Base-by-base conservation (phyloP, 2,797 vertebrate genomes). In the Gobio occitaniae region DNA sequence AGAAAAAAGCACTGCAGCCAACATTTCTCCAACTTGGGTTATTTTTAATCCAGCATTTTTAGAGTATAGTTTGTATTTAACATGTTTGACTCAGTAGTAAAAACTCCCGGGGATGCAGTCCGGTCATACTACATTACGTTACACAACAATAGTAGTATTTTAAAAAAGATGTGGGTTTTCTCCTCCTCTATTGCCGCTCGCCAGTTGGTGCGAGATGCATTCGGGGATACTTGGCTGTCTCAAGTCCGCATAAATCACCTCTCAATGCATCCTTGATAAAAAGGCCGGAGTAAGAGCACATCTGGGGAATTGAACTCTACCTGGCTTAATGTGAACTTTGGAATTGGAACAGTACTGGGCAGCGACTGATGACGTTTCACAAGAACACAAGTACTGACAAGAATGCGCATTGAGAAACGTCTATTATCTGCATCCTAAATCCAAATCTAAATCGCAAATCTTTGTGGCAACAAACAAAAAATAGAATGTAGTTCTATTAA, bases 171-270 rank as follows among this genome's bases (percentile, higher is more conserved):
- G 59, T 29, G 12, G 25, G 59, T 29, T 63, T 63, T 29, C n/a
- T 13, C n/a, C n/a, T 29, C 9, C 10, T 11, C 6, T 8, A 6
- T 61, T 61, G n/a, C 21, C 0, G 0, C 25, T 29, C 1, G 2
- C 11, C 9, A 12, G 59, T 13, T 63, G 59, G 54, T 61, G n/a
- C 4, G 11, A 25, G n/a, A 61, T 25, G 59, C 59, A 25, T 61
- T 61, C n/a, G 25, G 12, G 59, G 25, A 63, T 63, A 63, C 48
- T 50, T 50, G 52, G 52, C 16, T 54, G 6, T 54, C 52, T 54
- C 52, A 54, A 54, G 52, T 17, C 52, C 0, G 6, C 16, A 17
- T 5, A 19, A 52, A 17, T 54, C 52, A 54, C 5, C 6, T 54
- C 48, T 50, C 15, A 50, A 16, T 16, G 15, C 15, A 54, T 17